Evolutionary conservation across 2,888 invertebrate species (phyloP).

Genomic region (Malacosoma neustria): DNA sequence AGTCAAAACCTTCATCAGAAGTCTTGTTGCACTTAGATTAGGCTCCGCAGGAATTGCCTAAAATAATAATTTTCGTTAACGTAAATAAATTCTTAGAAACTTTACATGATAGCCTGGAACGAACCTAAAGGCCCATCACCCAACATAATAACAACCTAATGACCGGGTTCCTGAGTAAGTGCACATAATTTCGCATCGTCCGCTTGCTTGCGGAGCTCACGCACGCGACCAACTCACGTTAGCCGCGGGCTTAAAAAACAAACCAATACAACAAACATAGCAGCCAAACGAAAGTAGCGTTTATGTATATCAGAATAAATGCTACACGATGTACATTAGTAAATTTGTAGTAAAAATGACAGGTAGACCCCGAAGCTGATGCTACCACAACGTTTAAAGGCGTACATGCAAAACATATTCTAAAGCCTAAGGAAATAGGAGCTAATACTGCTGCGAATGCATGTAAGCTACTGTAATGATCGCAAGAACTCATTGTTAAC

Average conservation of each 20-base stretch:
- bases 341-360: conserved; percentile 1
- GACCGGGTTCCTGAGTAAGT: conserved; percentile 48
- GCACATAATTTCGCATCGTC: conserved; percentile 62
- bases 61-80: too few species aligned
- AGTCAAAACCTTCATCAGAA: too few species aligned
- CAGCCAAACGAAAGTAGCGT: conserved; percentile 24
- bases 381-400: background rate
- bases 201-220: conserved; percentile 56
- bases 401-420: conserved; percentile 13
- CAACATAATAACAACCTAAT: conserved; percentile 47
- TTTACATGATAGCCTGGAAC: conserved; percentile 16
- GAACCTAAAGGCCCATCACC: conserved; percentile 29
- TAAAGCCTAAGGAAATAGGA: background rate
- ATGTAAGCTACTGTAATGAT: conserved; percentile 33
- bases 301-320: conserved; percentile 21
- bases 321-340: background rate
- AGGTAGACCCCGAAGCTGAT: background rate
- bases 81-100: too few species aligned
- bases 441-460: conserved; percentile 2
- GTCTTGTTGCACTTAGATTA: too few species aligned
- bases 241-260: conserved; percentile 37
- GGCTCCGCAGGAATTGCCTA: too few species aligned
- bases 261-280: conserved; percentile 12
- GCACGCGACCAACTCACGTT: conserved; percentile 53
- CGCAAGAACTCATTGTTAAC: conserved; percentile 34